Evolutionary conservation across 2,888 invertebrate genomes (phyloP), one percentile per base, ranked within the genome.

Genomic region (Anthrax anthrax): DNA sequence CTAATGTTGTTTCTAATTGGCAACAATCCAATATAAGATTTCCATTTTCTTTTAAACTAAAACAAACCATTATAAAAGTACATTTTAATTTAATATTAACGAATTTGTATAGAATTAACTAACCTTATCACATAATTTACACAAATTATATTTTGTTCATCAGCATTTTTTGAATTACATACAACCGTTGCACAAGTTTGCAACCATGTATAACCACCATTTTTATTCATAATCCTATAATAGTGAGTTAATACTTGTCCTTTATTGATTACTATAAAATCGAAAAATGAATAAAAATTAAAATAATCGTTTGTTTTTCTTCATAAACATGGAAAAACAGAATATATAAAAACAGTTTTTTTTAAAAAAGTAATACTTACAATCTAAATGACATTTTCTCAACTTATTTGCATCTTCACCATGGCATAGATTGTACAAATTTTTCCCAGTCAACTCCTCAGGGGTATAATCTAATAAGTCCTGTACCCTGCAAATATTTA

Each of bases 101-200:
- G 70, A n/a, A 19, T n/a, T n/a, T n/a, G n/a, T n/a, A n/a, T n/a
- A 43, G 14, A 10, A 13, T 10, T 18, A 39, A 17, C 18, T 17
- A 36, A 92, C 92, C 91, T 94, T 61, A 96, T 84, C 52, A 96
- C 90, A 70, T 95, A 95, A 72, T 95, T 94, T 60, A 96, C 92
- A 64, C 94, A 94, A 55, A 96, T 92, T 58, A 96, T 91, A 63
- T 91, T 95, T 70, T 95, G 94, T 64, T 96, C 95, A 52, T 96
- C 95, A 8, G 89, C 87, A 61, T 92, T 94, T 71, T 95, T 96
- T 44, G 88, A 84, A 62, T 85, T 92, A 71, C 91, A 94, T 47
- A 96, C 88, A 39, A 95, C 90, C 0, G 95, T 96, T 49, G 95
- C 95, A 67, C 95, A 96, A 1, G 91, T 92, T 70, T 95, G 95